These are phyloP conservation scores for Harpagoxenus sublaevis DNA, from an alignment of 2,888 invertebrate species.

Conservation along the genomic window DNA sequence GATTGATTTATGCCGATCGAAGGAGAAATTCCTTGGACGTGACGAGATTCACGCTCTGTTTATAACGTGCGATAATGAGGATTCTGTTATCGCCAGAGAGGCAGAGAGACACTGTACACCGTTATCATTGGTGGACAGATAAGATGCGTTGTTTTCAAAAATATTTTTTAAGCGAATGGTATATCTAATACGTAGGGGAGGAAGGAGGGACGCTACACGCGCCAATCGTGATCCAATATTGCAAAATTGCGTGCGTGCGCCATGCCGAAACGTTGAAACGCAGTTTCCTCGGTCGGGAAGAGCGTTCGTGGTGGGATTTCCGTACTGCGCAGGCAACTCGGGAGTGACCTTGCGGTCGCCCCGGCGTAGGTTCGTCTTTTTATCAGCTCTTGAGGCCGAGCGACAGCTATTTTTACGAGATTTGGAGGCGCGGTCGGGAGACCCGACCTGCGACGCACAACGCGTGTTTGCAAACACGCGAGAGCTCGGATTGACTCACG, in stretches of 20 bases:
- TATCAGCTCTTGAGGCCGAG: slow-evolving; percentile 44
- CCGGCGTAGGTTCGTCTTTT: slow-evolving; percentile 33
- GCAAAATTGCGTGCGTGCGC: slow-evolving; percentile 36
- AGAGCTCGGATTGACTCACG: slow-evolving; percentile 3
- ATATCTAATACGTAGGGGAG: too few relatives aligned
- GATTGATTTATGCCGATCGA: not conserved
- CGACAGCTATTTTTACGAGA: slow-evolving; percentile 38
- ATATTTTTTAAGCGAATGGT: not conserved
- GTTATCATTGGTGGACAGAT: not conserved
- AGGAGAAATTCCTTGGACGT: not conserved
- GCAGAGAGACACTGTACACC: not conserved
- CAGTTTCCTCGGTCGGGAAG: slow-evolving; percentile 43
- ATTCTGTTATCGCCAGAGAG: not conserved
- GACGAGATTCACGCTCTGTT: not conserved
- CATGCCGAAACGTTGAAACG: slow-evolving; percentile 36
- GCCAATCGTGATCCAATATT: slow-evolving; percentile 28
- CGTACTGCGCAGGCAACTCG: slow-evolving; percentile 46
- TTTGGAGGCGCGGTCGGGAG: slow-evolving; percentile 28
- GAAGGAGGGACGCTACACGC: not conserved
- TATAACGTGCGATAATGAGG: not conserved
- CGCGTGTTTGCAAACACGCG: slow-evolving; percentile 59
- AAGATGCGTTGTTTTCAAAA: not conserved
- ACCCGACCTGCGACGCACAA: not conserved
- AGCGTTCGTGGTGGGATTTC: slow-evolving; percentile 37
- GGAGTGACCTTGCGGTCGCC: slow-evolving; percentile 26